Percentiles rank a stretch among this genome's conserved stretches.
Evolutionary conservation across 2,888 invertebrate genomes (phyloP).

Genomic region (Actias luna): DNA sequence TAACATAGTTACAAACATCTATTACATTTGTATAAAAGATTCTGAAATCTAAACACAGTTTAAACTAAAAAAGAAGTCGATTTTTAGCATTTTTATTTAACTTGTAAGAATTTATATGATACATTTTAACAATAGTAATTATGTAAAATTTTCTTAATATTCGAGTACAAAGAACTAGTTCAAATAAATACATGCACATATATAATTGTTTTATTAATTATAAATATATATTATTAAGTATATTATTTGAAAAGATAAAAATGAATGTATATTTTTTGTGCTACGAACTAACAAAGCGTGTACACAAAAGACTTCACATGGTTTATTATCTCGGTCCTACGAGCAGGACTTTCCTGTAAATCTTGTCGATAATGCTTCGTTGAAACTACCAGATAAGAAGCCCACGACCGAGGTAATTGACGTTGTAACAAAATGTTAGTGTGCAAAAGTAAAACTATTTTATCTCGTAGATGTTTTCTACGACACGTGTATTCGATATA

Average conservation of each 20-base stretch:
- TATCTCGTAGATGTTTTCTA: background rate
- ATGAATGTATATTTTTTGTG: background rate
- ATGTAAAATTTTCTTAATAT: no score
- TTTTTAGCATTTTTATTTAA: no score
- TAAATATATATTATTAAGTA: background rate
- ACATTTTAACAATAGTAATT: no score
- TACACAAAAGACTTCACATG: constrained; percentile 22
- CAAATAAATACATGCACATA: no score
- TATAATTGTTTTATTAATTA: no score
- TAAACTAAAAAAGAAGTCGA: no score
- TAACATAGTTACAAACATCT: background rate
- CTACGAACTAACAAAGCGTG: background rate
- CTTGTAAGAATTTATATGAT: no score
- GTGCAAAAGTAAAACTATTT: constrained; percentile 19
- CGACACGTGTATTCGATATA: background rate
- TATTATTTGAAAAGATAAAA: background rate
- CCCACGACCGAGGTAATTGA: constrained; percentile 72
- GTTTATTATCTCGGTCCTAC: constrained; percentile 10
- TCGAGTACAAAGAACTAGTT: no score
- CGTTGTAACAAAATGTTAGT: constrained; percentile 64
- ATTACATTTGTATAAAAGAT: background rate
- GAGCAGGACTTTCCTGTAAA: constrained; percentile 47
- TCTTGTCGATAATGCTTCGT: constrained; percentile 60
- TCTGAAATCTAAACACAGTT: no score
- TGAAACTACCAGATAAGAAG: constrained; percentile 60